Base-by-base conservation (phyloP, 2,113 vertebrate genomes). In the Tachysurus fulvidraco region DNA sequence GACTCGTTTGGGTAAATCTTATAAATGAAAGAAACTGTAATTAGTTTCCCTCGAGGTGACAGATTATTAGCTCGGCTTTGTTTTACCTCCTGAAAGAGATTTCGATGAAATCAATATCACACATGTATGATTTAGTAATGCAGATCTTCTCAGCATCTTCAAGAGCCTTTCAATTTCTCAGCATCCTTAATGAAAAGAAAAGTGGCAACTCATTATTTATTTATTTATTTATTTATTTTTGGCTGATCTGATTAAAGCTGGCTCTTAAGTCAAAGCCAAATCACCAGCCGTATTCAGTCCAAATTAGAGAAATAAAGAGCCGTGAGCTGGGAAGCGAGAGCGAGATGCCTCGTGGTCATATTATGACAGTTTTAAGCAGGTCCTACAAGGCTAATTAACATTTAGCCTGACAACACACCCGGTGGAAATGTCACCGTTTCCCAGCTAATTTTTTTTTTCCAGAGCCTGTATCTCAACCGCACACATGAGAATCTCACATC, bases 381-480 rank as follows among this genome's bases (percentile, higher is more conserved):
- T 55, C 30, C 83, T 46, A 28, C 64, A n/a, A 54, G 62, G 62
- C 83, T 86, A 76, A 83, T 86, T 88, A 86, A 86, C 73, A 88
- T 86, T 86, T 86, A 74, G 55, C 28, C 12, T 19, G 71, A 64
- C 46, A 5, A 71, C 81, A 81, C 9, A 0, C 14, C 44, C 16
- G 19, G 44, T 30, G 46, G n/a, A 86, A 88, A 88, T 88, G 84
- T 83, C 84, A 85, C 46, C 13, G n/a, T 88, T 73, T 81, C 77
- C 69, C 14, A 0, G 41, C 54, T 52, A 36, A 79, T 84, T 74
- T 59, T 57, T n/a, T 30, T 50, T 57, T n/a, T 30, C 5, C 46
- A 10, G 36, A 85, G 52, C 23, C 60, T 71, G 21, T n/a, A 28
- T 36, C 73, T 78, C 50, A 46, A 71, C 30, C 28, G 16, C 81